Evolutionary conservation across 2,888 invertebrate genomes (phyloP).

Genomic region (Tyria jacobaeae): DNA sequence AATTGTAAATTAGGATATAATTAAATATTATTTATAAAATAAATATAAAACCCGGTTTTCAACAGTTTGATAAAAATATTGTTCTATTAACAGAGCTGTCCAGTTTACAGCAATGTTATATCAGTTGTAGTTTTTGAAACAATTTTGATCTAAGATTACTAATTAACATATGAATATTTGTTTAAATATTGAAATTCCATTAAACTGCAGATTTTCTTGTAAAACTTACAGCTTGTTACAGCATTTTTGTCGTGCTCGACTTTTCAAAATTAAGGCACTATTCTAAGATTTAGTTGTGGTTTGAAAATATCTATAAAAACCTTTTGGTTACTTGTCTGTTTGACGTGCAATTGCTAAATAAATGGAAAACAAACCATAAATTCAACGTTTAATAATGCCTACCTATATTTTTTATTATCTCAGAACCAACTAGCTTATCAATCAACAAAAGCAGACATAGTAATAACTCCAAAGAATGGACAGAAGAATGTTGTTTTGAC

Average conservation of each 20-base stretch:
- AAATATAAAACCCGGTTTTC: neutral
- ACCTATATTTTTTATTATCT: neutral
- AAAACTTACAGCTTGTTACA: too few species aligned
- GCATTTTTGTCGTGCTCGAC: too few species aligned
- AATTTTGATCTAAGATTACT: too few species aligned
- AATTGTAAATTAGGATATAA: slow-evolving; percentile 3
- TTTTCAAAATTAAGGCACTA: too few species aligned
- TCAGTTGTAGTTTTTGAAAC: too few species aligned
- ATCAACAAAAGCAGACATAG: slow-evolving; percentile 59
- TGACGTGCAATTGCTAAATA: neutral
- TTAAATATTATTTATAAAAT: neutral
- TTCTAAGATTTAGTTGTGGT: too few species aligned
- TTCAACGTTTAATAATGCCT: neutral
- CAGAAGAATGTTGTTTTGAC: slow-evolving; percentile 69
- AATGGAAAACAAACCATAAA: neutral
- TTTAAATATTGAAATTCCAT: too few species aligned
- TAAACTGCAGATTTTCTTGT: too few species aligned
- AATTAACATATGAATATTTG: too few species aligned
- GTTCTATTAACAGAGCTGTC: too few species aligned
- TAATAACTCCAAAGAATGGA: slow-evolving; percentile 72
- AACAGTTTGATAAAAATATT: neutral
- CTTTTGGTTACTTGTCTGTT: neutral
- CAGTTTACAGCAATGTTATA: too few species aligned
- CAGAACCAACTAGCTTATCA: slow-evolving; percentile 16
- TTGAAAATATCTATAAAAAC: too few species aligned